Evolutionary conservation across 2,797 vertebrate species (phyloP).

Genomic region (Simalia tracyae): DNA sequence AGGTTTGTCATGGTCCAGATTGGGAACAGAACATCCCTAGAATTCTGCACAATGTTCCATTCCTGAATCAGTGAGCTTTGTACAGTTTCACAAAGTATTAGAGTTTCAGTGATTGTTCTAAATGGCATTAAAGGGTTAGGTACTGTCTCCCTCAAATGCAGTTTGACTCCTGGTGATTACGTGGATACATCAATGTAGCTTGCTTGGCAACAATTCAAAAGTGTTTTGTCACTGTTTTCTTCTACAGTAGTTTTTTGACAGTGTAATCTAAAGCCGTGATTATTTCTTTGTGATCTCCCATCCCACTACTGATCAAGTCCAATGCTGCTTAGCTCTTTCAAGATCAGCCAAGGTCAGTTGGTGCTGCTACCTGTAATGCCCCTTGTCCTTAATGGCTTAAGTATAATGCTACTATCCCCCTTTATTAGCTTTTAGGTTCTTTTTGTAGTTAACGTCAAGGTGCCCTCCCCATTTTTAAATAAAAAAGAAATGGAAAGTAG

Average conservation of each 20-base stretch:
- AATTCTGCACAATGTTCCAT: background rate
- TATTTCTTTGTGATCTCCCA: background rate
- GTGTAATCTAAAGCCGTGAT: background rate
- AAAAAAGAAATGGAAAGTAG: constrained; percentile 18
- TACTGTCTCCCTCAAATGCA: background rate
- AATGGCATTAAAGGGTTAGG: background rate
- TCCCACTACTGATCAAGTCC: background rate
- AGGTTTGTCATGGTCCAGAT: background rate
- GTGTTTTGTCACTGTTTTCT: background rate
- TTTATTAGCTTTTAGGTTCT: constrained; percentile 10
- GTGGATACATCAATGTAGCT: background rate
- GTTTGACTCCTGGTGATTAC: background rate
- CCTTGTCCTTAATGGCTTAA: constrained; percentile 12
- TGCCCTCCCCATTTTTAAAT: background rate
- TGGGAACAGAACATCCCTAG: background rate
- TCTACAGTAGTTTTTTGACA: background rate
- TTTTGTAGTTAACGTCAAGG: background rate
- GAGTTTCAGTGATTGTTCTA: constrained; percentile 35
- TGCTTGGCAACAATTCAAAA: background rate
- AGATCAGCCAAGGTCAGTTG: background rate
- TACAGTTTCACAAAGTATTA: background rate
- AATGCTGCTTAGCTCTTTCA: background rate
- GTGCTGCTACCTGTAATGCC: background rate
- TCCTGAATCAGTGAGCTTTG: background rate
- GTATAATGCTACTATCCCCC: background rate